Evolutionary conservation across 2,888 invertebrate genomes (phyloP).

Genomic region (Cantharis lateralis): DNA sequence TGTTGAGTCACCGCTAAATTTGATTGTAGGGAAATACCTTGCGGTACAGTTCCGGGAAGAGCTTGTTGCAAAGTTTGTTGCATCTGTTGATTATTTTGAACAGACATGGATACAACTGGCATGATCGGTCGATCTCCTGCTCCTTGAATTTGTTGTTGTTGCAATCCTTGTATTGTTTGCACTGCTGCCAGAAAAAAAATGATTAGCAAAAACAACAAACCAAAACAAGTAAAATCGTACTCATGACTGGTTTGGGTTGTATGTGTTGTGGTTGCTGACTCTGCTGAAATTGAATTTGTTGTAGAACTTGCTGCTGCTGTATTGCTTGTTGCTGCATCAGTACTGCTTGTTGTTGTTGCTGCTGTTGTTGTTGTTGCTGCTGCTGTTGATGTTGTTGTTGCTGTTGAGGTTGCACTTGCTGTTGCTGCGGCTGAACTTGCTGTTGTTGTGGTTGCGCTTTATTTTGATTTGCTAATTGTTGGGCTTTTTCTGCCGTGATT

Average conservation of each 20-base stretch:
- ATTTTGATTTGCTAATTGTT: slow-evolving; percentile 57
- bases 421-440: slow-evolving; percentile 57
- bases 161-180: slow-evolving; percentile 62
- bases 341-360: slow-evolving; percentile 48
- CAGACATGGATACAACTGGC: slow-evolving; percentile 69
- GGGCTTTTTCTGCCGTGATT: slow-evolving; percentile 61
- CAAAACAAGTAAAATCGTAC: slow-evolving; percentile 48
- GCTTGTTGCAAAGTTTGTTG: slow-evolving; percentile 62
- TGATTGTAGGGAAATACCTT: slow-evolving; percentile 61
- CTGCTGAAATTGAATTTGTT: slow-evolving; percentile 50
- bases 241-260: slow-evolving; percentile 63
- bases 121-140: slow-evolving; percentile 62
- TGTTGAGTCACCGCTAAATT: slow-evolving; percentile 56
- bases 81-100: slow-evolving; percentile 60
- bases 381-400: slow-evolving; percentile 44
- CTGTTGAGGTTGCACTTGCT: slow-evolving; percentile 55
- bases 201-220: neutral
- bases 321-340: slow-evolving; percentile 44
- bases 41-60: slow-evolving; percentile 60
- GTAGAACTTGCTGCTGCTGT: slow-evolving; percentile 41
- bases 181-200: slow-evolving; percentile 55
- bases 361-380: slow-evolving; percentile 55
- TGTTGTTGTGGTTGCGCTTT: slow-evolving; percentile 59
- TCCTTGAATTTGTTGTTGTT: slow-evolving; percentile 55
- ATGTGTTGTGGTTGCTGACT: slow-evolving; percentile 58